Evolutionary conservation across 2,888 invertebrate genomes (phyloP), one percentile per base, ranked within the genome.

Genomic region (Caenorhabditis wallacei): DNA sequence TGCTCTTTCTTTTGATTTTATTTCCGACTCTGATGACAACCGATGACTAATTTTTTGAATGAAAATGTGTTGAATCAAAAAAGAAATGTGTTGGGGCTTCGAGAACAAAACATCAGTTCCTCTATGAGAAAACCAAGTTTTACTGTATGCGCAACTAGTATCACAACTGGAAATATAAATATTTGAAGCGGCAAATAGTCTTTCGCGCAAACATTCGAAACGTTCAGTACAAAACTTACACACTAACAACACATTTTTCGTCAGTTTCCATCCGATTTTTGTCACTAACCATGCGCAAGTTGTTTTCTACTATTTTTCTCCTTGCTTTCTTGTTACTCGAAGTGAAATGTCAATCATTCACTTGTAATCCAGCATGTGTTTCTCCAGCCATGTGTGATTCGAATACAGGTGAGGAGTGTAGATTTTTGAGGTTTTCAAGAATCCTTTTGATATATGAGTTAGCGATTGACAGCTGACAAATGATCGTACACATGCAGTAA

Each of bases 141-240:
- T 4, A 18, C 46, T n/a, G 63, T 59, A 51, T 66, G 66, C 75
- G 74, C 74, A 51, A 78, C 69, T 69, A 61, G 78, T 69, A 78
- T 78, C 69, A 78, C 69, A 78, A 78, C 61, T 78, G 69, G 69
- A 78, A 78, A 63, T 61, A 53, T 69, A 69, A 78, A 78, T 78
- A 70, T 78, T 78, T 78, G 78, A 69, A 78, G 78, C 78, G 30
- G 53, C 63, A 78, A 78, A 78, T 69, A 78, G 26, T 63, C 63
- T 70, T 61, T 51, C 61, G 78, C 78, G 78, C 78, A 78, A 78
- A 78, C 78, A 78, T 24, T 68, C 68, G 18, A 46, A 56, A 70
- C 78, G 78, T 78, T 78, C 69, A 78, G 78, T 78, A 78, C 78
- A 69, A 78, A 78, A 78, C 78, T 78, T 69, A 61, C 63, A 46